Conservation (phyloP, 1,140 invertebrate species). For the Pantala flavescens region DNA sequence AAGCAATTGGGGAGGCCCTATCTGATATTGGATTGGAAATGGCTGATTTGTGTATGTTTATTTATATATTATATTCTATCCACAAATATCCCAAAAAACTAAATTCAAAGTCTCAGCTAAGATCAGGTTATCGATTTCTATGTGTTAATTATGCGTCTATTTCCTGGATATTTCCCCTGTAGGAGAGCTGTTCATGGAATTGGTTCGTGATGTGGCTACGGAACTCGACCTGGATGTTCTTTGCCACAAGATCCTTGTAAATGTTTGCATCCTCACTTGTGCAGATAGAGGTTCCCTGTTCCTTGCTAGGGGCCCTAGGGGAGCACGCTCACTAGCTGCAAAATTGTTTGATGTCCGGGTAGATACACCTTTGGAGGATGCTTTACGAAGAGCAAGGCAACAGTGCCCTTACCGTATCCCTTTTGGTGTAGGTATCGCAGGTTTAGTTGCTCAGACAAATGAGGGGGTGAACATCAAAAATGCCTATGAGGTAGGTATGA, state of each 20-base stretch:
- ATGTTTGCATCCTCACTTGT: constrained; percentile 74
- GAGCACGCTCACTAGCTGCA: constrained; percentile 69
- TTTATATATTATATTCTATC: no score
- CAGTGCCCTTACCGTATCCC: constrained; percentile 48
- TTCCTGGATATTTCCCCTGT: no score
- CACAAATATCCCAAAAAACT: no score
- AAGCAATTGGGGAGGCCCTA: no score
- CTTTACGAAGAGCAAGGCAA: constrained; percentile 18
- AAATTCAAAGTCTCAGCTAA: no score
- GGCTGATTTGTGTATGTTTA: no score
- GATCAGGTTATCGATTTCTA: no score
- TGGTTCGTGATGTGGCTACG: constrained; percentile 85
- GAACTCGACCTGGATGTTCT: constrained; percentile 86
- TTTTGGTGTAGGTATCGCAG: constrained; percentile 83
- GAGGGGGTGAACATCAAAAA: constrained; percentile 82
- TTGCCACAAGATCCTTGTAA: constrained; percentile 88
- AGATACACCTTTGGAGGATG: constrained; percentile 44
- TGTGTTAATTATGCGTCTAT: no score
- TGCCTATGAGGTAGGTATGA: constrained; percentile 61
- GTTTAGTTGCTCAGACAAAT: constrained; percentile 77
- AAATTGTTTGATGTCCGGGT: constrained; percentile 87
- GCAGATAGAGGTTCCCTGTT: constrained; percentile 82
- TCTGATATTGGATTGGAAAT: no score
- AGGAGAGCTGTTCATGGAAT: constrained; percentile 76
- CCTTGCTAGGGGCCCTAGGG: constrained; percentile 65